phyloP scores from a whole-genome alignment of 1,140 invertebrate species.

The Cecropterus lyciades region DNA sequence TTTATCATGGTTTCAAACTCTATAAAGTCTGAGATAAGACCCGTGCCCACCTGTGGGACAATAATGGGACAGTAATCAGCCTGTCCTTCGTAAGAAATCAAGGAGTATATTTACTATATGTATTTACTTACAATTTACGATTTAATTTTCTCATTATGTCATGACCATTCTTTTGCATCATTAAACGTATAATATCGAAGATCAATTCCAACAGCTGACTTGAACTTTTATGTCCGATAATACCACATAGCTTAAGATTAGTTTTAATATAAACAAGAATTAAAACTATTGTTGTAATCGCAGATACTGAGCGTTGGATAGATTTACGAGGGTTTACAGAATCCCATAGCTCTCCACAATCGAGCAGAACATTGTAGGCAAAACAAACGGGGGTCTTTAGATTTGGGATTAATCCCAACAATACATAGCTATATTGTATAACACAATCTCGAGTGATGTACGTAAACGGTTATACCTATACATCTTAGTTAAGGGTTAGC shows the following conservation, averaged over 20 bases:
- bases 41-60: no score
- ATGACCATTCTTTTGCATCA: no score
- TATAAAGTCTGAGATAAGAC: no score
- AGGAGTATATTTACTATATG: no score
- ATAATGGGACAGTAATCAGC: no score
- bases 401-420: slow-evolving; percentile 30
- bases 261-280: neutral
- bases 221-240: no score
- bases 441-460: slow-evolving; percentile 21
- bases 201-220: no score
- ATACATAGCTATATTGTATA: slow-evolving; percentile 15
- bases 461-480: slow-evolving; percentile 1
- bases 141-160: no score
- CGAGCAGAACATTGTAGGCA: slow-evolving; percentile 20
- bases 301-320: slow-evolving; percentile 7
- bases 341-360: slow-evolving; percentile 17
- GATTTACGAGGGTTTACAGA: slow-evolving; percentile 26
- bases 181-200: no score
- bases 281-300: neutral
- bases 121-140: no score
- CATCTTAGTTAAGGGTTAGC: neutral
- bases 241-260: neutral
- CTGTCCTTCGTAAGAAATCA: no score
- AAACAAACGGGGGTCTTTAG: slow-evolving; percentile 27
- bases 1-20: no score